Conservation (phyloP, 2,113 vertebrate species). For the Nanorana parkeri region DNA sequence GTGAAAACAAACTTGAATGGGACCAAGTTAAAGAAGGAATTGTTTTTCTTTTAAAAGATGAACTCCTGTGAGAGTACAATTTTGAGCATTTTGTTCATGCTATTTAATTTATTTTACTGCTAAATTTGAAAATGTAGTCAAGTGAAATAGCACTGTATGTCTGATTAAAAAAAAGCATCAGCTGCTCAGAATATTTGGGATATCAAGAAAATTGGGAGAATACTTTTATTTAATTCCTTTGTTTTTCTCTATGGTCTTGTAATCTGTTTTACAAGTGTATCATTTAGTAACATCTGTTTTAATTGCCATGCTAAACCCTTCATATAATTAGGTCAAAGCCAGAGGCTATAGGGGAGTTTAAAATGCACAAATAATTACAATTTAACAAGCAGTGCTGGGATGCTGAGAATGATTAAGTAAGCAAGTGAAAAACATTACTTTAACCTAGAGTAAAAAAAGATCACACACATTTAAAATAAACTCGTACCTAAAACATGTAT, state of each 20-base stretch:
- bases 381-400: constrained; percentile 8
- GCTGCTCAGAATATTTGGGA: constrained; percentile 7
- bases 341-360: constrained; percentile 16
- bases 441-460: too few species aligned
- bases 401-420: not conserved
- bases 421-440: not conserved
- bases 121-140: constrained; percentile 46
- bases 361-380: constrained; percentile 20
- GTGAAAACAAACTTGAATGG: constrained; percentile 29
- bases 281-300: constrained; percentile 47
- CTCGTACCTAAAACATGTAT: too few species aligned
- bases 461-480: too few species aligned
- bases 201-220: constrained; percentile 17
- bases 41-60: constrained; percentile 8
- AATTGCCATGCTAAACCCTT: constrained; percentile 24
- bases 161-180: constrained; percentile 7
- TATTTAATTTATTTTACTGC: constrained; percentile 34
- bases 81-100: constrained; percentile 37
- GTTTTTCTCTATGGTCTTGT: constrained; percentile 3
- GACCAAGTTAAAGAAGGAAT: constrained; percentile 4
- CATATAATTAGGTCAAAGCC: constrained; percentile 35
- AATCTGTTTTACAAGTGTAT: constrained; percentile 33
- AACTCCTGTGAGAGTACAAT: constrained; percentile 49
- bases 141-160: constrained; percentile 26
- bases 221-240: constrained; percentile 38